phyloP scores from a whole-genome alignment of 1,140 invertebrate genomes.

The Dendroctonus ponderosae region DNA sequence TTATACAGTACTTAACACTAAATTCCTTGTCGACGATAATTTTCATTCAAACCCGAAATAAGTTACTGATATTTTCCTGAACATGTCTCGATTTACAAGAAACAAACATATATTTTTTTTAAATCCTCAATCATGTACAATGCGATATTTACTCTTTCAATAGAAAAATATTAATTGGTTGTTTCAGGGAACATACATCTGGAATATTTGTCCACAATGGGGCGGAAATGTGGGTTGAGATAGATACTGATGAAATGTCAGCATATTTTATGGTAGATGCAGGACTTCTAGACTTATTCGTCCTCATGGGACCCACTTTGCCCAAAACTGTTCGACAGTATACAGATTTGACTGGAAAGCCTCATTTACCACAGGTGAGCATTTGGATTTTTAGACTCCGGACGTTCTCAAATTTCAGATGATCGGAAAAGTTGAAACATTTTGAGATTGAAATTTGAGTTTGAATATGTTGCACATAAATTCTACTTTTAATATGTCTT shows the following conservation, averaged over 20 bases:
- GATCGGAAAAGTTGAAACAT: too few species aligned
- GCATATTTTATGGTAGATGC: constrained; percentile 87
- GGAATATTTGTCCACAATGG: constrained; percentile 96
- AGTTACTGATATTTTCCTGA: too few species aligned
- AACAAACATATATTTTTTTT: too few species aligned
- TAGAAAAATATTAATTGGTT: not conserved
- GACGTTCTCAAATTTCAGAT: too few species aligned
- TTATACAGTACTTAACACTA: too few species aligned
- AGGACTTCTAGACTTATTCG: constrained; percentile 88
- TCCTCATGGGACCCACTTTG: constrained; percentile 83
- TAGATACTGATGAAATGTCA: constrained; percentile 66
- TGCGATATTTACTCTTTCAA: not conserved
- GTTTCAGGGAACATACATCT: constrained; percentile 89
- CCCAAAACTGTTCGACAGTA: constrained; percentile 87
- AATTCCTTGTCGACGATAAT: too few species aligned
- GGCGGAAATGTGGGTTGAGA: constrained; percentile 97
- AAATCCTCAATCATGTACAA: too few species aligned
- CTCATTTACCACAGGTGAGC: constrained; percentile 52
- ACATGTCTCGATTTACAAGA: too few species aligned
- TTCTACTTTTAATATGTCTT: too few species aligned
- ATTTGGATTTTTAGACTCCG: constrained; percentile 58
- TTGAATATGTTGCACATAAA: too few species aligned
- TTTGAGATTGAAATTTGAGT: too few species aligned
- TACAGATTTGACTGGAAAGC: constrained; percentile 75
- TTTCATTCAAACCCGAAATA: too few species aligned